These are phyloP conservation scores for Leuctra nigra DNA, from an alignment of 2,888 invertebrate genomes.

Conservation along the genomic window DNA sequence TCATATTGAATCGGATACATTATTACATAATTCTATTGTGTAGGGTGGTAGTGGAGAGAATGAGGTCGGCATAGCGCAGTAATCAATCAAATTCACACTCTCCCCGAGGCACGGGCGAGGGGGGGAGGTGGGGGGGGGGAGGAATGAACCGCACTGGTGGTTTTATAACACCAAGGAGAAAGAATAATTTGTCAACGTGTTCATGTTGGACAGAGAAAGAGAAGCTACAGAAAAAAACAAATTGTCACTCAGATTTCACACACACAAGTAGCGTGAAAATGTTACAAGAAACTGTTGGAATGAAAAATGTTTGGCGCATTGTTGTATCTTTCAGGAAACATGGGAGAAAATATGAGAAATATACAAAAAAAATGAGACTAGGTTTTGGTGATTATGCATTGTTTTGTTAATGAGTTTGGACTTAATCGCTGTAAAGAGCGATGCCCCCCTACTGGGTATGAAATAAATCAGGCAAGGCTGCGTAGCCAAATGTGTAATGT, in stretches of 20 bases:
- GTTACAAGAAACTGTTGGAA: too few species aligned
- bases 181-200: neutral
- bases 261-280: too few species aligned
- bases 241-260: too few species aligned
- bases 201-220: neutral
- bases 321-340: too few species aligned
- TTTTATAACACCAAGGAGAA: neutral
- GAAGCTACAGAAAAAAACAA: neutral
- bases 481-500: too few species aligned
- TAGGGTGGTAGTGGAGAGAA: neutral
- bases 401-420: neutral
- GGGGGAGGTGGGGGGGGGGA: neutral
- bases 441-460: too few species aligned
- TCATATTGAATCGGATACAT: neutral
- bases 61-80: neutral
- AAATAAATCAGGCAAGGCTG: too few species aligned
- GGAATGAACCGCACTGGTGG: neutral
- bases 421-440: too few species aligned
- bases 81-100: neutral
- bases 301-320: too few species aligned
- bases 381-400: slow-evolving; percentile 14
- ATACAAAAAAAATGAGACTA: neutral
- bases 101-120: neutral
- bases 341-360: slow-evolving; percentile 2
- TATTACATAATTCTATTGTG: slow-evolving; percentile 5